Conservation (phyloP, 1,140 invertebrate genomes). For the Drosophila tristis region DNA sequence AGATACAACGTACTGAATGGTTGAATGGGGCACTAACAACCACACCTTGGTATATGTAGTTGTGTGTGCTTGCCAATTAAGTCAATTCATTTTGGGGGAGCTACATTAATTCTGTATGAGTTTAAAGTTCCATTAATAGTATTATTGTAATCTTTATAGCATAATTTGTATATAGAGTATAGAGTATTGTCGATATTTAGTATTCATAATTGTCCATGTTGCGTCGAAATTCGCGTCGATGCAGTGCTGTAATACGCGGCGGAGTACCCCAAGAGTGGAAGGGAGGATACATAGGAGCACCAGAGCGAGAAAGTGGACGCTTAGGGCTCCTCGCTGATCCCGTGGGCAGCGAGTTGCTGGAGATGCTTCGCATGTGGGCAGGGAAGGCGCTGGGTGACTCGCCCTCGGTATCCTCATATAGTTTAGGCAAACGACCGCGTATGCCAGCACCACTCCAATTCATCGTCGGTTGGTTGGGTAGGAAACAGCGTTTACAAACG, state of each 20-base stretch:
- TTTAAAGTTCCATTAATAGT: conserved; percentile 33
- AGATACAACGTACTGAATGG: conserved; percentile 49
- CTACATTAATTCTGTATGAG: conserved; percentile 46
- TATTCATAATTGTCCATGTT: conserved; percentile 74
- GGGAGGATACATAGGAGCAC: conserved; percentile 46
- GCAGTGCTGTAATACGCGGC: conserved; percentile 83
- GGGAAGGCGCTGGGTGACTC: conserved; percentile 1
- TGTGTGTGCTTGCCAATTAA: conserved; percentile 11
- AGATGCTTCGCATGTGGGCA: conserved; percentile 39
- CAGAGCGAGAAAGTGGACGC: conserved; percentile 18
- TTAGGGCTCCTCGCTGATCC: conserved; percentile 15
- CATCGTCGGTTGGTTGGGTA: conserved; percentile 76
- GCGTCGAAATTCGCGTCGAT: conserved; percentile 78
- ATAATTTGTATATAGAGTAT: conserved; percentile 44
- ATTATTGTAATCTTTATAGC: conserved; percentile 34
- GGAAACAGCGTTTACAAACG: conserved; percentile 84
- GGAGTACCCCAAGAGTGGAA: conserved; percentile 82
- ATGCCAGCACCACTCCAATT: conserved; percentile 79
- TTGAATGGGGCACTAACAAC: conserved; percentile 42
- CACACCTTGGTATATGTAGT: conserved; percentile 16
- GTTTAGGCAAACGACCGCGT: conserved; percentile 71
- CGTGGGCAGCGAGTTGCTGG: conserved; percentile 67
- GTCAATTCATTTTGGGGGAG: conserved; percentile 24
- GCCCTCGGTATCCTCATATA: conserved; percentile 38
- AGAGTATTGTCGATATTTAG: conserved; percentile 59